Base-by-base conservation (phyloP, 2,113 vertebrate species). In the Macrotis lagotis region DNA sequence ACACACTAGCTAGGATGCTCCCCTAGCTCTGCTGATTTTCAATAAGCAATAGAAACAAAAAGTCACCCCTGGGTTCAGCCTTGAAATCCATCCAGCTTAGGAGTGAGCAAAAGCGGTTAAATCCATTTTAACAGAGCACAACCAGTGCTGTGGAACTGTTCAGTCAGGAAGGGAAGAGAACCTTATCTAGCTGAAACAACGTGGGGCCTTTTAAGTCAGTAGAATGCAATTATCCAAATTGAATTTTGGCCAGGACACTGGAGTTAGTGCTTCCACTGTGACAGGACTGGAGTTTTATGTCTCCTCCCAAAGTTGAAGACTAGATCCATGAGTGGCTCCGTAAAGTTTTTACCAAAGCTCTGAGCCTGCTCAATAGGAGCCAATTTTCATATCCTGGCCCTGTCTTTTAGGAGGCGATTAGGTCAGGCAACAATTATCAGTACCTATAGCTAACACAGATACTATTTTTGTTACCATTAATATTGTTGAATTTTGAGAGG, bases 211-310 rank as follows among this genome's bases (percentile, higher is more conserved):
- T 90, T 52, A 91, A 91, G n/a, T 51, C 92, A 96, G 49, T 89
- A 92, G 51, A 96, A 96, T 47, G 88, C 50, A 92, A 94, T 96
- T 91, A 93, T 2, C 83, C 90, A 25, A 93, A 51, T 92, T 92
- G 93, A 92, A 96, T 91, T 94, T 89, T 94, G 59, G 52, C 94
- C 83, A 94, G 90, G 91, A 95, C 90, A 52, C 11, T 24, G 9
- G 48, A 93, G 91, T 5, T 90, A 37, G 89, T 59, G 59, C 44
- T 49, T 96, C 48, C 37, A 47, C 47, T 96, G 90, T 96, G 96
- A 26, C 83, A 93, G 50, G 48, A 90, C 28, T 94, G 90, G 95
- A 89, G 55, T 95, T 93, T 94, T 93, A 90, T 92, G 90, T 92
- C 52, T 91, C 91, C 48, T 92, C 50, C 50, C 91, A 96, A 97